Evolutionary conservation across 2,797 vertebrate species (phyloP), one percentile per base, ranked within the genome.

Genomic region (Chromis chromis): DNA sequence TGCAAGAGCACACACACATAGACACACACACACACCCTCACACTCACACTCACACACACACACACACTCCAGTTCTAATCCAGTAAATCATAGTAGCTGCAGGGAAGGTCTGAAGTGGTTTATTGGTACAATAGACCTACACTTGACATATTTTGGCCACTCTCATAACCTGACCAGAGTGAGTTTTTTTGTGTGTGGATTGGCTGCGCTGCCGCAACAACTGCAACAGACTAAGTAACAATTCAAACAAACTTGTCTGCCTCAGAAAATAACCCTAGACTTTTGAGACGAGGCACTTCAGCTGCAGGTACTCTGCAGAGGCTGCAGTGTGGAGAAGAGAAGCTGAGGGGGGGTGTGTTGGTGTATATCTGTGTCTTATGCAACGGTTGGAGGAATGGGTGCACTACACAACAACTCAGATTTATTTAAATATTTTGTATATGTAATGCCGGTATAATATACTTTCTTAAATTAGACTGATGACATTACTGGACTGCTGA

Each of bases 61-160:
- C 58, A 68, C 46, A 55, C 19, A 28, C 4, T 14, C 22, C 49
- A 1, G 54, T 22, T 69, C 39, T 65, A 70, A 81, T 73, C 27
- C 73, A 69, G 28, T 61, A 49, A 76, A 36, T 78, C 54, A 46
- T 48, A 74, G 48, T 16, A 65, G 27, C 76, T 69, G 50, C 55
- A 67, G 61, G 48, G 64, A 66, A 62, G 28, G 54, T 77, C 48
- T 64, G 21, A 66, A 55, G 50, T 57, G 24, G 52, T 76, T 68
- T 63, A 62, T 14, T 49, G 59, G 61, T 58, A 64, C 59, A 74
- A 46, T 0, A 77, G 48, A 57, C 22, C 16, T 36, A 52, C 57
- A 64, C 21, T 44, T 76, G 39, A 73, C 31, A 57, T 61, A 76
- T 70, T 82, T 68, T 78, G 42, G 31, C 42, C 44, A 13, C 46